These are phyloP conservation scores for Bradysia coprophila DNA, from an alignment of 1,140 invertebrate species.

Conservation along the genomic window DNA sequence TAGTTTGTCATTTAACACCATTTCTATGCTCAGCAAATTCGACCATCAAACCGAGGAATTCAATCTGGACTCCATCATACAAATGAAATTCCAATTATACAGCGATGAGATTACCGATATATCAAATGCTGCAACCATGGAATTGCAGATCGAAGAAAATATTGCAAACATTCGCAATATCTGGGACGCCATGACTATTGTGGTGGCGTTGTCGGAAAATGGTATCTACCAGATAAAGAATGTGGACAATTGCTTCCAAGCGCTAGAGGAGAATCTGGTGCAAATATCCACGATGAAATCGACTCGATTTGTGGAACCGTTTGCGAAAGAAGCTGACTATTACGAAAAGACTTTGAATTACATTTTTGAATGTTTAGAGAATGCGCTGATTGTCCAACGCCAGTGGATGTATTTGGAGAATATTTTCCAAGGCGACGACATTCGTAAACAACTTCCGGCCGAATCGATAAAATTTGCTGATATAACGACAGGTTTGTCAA, in stretches of 20 bases:
- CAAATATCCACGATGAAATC: constrained; percentile 66
- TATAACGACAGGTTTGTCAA: constrained; percentile 30
- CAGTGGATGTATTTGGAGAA: constrained; percentile 70
- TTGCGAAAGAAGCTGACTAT: constrained; percentile 55
- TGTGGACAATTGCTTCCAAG: constrained; percentile 51
- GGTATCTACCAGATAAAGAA: constrained; percentile 39
- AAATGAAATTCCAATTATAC: constrained; percentile 57
- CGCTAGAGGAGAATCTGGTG: constrained; percentile 53
- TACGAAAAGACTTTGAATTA: constrained; percentile 66
- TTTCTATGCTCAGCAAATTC: constrained; percentile 53
- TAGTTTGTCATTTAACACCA: too few species aligned
- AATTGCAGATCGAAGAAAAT: constrained; percentile 62
- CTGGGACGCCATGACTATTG: constrained; percentile 49
- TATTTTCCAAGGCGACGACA: constrained; percentile 71
- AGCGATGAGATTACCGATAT: constrained; percentile 64
- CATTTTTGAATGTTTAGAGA: constrained; percentile 59
- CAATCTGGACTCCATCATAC: constrained; percentile 58
- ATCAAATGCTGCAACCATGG: constrained; percentile 66
- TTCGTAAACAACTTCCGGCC: constrained; percentile 59
- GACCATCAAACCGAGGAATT: constrained; percentile 56
- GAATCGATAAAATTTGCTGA: constrained; percentile 57
- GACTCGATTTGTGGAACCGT: constrained; percentile 69
- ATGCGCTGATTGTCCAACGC: constrained; percentile 52
- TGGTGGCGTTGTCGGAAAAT: constrained; percentile 50
- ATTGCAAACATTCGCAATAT: constrained; percentile 44